Evolutionary conservation across 2,797 vertebrate genomes (phyloP).

Genomic region (Lepilemur septentrionalis): DNA sequence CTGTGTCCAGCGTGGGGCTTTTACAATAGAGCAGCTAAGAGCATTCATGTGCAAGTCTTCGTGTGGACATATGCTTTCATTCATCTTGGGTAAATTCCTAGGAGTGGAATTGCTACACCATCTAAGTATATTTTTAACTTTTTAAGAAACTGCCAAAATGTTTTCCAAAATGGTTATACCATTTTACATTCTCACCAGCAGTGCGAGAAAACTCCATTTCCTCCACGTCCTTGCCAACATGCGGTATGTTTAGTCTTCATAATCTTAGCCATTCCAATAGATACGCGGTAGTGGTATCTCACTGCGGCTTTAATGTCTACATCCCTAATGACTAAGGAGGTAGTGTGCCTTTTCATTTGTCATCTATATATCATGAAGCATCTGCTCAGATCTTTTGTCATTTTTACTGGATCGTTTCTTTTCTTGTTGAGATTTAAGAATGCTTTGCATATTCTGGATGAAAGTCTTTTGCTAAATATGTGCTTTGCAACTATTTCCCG

Average conservation of each 20-base stretch:
- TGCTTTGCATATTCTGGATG: neutral
- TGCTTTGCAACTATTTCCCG: neutral
- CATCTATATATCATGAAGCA: neutral
- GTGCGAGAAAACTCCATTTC: neutral
- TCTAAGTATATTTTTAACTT: neutral
- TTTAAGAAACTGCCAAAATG: neutral
- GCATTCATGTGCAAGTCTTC: neutral
- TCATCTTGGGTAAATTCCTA: neutral
- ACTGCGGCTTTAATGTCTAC: neutral
- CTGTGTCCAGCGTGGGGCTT: neutral
- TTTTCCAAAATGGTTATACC: neutral
- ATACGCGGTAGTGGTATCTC: neutral
- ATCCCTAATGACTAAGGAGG: neutral
- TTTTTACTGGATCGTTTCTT: neutral
- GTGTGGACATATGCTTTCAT: neutral
- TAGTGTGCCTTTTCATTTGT: neutral
- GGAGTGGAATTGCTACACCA: neutral
- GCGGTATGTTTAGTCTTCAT: neutral
- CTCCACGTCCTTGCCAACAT: neutral
- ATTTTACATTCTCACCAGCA: neutral
- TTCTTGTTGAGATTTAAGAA: neutral
- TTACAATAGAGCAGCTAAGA: neutral
- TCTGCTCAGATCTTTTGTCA: neutral
- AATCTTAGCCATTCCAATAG: neutral
- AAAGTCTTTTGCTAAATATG: neutral